Evolutionary conservation across 2,797 vertebrate species (phyloP).

Genomic region (Hephaestus fuliginosus): DNA sequence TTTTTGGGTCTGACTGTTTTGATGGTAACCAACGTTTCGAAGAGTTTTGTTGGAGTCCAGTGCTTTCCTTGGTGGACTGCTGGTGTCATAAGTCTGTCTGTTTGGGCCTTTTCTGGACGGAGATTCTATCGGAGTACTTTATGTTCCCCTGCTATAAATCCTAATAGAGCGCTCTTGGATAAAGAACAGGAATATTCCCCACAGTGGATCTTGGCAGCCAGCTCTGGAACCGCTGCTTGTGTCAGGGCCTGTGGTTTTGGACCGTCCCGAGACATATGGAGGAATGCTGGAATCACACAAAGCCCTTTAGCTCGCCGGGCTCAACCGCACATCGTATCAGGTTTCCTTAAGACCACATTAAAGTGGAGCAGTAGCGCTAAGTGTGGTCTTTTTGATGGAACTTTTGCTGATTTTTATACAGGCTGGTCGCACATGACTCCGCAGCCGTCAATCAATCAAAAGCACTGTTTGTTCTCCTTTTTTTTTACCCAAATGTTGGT

Average conservation of each 20-base stretch:
- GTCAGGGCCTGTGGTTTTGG: constrained; percentile 82
- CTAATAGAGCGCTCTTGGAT: constrained; percentile 79
- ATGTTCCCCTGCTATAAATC: constrained; percentile 80
- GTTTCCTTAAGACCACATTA: constrained; percentile 82
- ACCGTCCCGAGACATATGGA: constrained; percentile 76
- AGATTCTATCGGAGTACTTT: constrained; percentile 75
- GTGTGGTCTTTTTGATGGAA: constrained; percentile 82
- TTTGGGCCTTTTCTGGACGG: constrained; percentile 67
- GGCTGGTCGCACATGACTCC: constrained; percentile 62
- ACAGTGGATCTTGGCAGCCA: constrained; percentile 80
- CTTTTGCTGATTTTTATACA: constrained; percentile 70
- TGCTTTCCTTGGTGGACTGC: constrained; percentile 53
- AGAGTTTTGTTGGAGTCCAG: constrained; percentile 31
- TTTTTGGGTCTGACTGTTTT: constrained; percentile 49
- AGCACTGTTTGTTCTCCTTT: constrained; percentile 65
- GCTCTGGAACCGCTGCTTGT: constrained; percentile 72
- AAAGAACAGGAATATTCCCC: constrained; percentile 80
- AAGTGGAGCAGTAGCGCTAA: constrained; percentile 77
- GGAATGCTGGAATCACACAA: constrained; percentile 81
- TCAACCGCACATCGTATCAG: constrained; percentile 74
- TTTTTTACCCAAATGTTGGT: constrained; percentile 58
- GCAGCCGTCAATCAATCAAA: constrained; percentile 77
- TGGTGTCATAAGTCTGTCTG: constrained; percentile 71
- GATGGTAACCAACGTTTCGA: constrained; percentile 54
- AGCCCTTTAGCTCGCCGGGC: constrained; percentile 76